Base-by-base conservation (phyloP, 2,797 vertebrate species). In the Pogoniulus pusillus region DNA sequence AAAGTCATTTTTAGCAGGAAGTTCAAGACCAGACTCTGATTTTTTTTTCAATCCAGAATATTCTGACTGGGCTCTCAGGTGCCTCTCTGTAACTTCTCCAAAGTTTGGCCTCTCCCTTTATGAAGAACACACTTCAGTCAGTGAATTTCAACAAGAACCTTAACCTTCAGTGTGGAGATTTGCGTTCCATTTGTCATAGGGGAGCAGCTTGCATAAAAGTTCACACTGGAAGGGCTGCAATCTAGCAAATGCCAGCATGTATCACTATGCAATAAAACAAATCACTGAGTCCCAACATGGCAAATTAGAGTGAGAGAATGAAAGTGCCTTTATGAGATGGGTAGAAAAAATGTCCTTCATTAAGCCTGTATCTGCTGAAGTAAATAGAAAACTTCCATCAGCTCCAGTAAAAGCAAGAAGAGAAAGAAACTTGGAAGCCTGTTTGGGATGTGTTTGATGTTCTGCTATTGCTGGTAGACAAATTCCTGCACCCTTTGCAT, bases 401-500 rank as follows among this genome's bases (percentile, higher is more conserved):
- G 58, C 34, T 34, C 49, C 45, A 51, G 30, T 88, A 86, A 80
- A 51, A 77, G 93, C 74, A 91, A 84, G 72, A 79, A 71, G 87
- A 90, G 81, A 79, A 77, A 84, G 81, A 82, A 89, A 71, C 82
- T 77, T 89, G 86, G 91, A 93, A 93, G 85, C 34, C 2, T 16
- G 41, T 66, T 73, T 91, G 82, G 32, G 83, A 87, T 45, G 43
- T 79, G 78, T 95, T 53, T 89, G 92, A 73, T 91, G 82, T 86
- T 85, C 79, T 95, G 71, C 87, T 87, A 20, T 92, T 96, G 94
- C 95, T 85, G 73, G 60, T 93, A 87, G 82, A 30, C 55, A 88
- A 86, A 89, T 73, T 90, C 47, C n/a, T 60, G 47, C 35, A 54
- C 29, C 47, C 9, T 69, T 74, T 68, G 47, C 55, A 72, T 85